Conservation (phyloP, 2,888 invertebrate genomes). For the Hipparchia sbordonii region DNA sequence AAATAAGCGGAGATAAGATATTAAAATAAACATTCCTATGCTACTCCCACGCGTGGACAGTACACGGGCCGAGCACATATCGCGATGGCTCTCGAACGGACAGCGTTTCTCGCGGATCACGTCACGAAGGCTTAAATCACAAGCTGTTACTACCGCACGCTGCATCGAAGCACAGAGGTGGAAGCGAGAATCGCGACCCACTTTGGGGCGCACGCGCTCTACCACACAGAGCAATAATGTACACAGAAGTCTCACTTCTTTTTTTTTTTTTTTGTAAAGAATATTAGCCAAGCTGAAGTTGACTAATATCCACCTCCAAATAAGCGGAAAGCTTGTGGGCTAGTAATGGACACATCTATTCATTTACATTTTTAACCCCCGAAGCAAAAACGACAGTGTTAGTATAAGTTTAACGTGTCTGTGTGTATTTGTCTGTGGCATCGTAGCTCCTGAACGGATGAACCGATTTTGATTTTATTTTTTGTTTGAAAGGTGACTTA, state of each 20-base stretch:
- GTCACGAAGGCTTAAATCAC: constrained; percentile 57
- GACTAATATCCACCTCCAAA: too few relatives aligned
- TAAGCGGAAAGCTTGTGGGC: too few relatives aligned
- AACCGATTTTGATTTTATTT: too few relatives aligned
- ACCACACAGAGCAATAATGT: constrained; percentile 33
- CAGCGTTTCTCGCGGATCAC: constrained; percentile 34
- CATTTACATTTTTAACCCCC: too few relatives aligned
- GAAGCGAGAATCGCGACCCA: constrained; percentile 56
- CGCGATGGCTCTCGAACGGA: constrained; percentile 34
- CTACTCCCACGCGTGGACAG: constrained; percentile 29
- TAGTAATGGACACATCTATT: too few relatives aligned
- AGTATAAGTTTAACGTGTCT: too few relatives aligned
- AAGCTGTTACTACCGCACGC: constrained; percentile 51
- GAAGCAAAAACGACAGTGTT: too few relatives aligned
- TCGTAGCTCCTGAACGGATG: too few relatives aligned
- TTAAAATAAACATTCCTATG: constrained; percentile 24
- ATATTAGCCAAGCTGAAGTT: too few relatives aligned
- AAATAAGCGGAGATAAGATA: too few relatives aligned
- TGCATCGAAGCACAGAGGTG: constrained; percentile 31
- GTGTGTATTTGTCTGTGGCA: too few relatives aligned
- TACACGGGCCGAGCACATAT: constrained; percentile 24
- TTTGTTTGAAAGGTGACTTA: too few relatives aligned
- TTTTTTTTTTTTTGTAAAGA: neutral
- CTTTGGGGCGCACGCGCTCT: constrained; percentile 59
- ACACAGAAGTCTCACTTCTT: neutral